Evolutionary conservation across 2,113 vertebrate genomes (phyloP).

Genomic region (Oreochromis aureus): DNA sequence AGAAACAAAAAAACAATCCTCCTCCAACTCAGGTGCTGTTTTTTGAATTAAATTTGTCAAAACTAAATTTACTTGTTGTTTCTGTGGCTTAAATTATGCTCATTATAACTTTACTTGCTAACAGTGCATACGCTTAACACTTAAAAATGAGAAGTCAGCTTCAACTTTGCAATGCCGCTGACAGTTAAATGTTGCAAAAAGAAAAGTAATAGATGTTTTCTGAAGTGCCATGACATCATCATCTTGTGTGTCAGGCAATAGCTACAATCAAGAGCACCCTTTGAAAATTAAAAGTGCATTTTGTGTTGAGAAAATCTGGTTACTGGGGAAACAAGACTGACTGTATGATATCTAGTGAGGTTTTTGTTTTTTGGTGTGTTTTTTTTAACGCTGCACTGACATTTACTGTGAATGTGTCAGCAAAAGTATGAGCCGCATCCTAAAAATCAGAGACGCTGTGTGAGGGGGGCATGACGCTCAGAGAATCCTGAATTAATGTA

Average conservation of each 20-base stretch:
- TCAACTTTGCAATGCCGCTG: not conserved
- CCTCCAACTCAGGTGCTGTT: not conserved
- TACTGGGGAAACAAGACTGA: not conserved
- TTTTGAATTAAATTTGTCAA: not conserved
- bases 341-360: not conserved
- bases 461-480: not conserved
- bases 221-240: not conserved
- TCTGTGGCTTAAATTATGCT: not conserved
- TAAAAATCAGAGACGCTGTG: not conserved
- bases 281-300: not conserved
- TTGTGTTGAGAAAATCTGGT: not conserved
- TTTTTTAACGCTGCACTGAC: not conserved
- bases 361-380: fast-evolving
- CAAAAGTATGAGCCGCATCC: not conserved
- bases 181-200: not conserved
- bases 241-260: not conserved
- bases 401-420: not conserved
- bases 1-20: fast-evolving
- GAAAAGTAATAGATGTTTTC: not conserved
- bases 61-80: not conserved
- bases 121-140: not conserved
- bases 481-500: not conserved
- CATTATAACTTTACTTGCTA: not conserved
- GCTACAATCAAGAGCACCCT: not conserved
- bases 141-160: not conserved